phyloP scores from a whole-genome alignment of 2,888 invertebrate genomes.

The Diadegma fenestrale region DNA sequence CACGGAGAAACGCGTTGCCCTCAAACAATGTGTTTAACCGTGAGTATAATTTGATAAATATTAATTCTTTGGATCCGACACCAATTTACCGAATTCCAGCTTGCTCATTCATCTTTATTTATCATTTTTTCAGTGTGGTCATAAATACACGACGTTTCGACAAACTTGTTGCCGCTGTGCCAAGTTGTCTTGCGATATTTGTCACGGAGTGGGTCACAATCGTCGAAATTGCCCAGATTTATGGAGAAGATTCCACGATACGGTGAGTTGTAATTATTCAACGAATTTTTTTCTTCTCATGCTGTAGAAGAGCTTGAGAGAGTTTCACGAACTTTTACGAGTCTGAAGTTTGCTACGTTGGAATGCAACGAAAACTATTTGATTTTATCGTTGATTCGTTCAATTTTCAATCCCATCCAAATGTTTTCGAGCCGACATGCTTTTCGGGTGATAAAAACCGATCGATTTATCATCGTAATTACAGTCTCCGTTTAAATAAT shows the following conservation, averaged over 20 bases:
- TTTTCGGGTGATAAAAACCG: too few species aligned
- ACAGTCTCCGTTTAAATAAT: too few species aligned
- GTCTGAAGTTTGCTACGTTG: too few species aligned
- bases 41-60: constrained; percentile 81
- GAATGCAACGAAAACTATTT: too few species aligned
- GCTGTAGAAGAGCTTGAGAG: not conserved
- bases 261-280: constrained; percentile 85
- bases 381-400: too few species aligned
- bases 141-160: constrained; percentile 75
- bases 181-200: constrained; percentile 86
- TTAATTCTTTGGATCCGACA: not conserved
- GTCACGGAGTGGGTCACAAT: constrained; percentile 88
- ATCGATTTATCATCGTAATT: too few species aligned
- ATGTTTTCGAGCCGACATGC: too few species aligned
- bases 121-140: constrained; percentile 88
- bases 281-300: not conserved
- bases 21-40: constrained; percentile 89
- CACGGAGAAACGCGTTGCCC: constrained; percentile 90
- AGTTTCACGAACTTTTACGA: not conserved
- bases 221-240: constrained; percentile 89
- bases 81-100: not conserved
- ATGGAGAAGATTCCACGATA: constrained; percentile 91
- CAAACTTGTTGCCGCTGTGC: constrained; percentile 87
- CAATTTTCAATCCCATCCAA: too few species aligned
- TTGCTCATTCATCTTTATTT: not conserved